phyloP scores from a whole-genome alignment of 1,140 invertebrate genomes.

The fruit fly (Drosophila melanogaster) region Release_6_plus_ISO1_MT NT_033779.5:17626501-17627000 shows the following conservation, averaged over 20 bases:
- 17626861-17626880: conserved; percentile 65
- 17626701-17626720: no score
- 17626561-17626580: conserved; percentile 35
- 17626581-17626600: conserved; percentile 20
- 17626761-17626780: no score
- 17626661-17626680: no score
- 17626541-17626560: conserved; percentile 35
- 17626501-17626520: conserved; percentile 58
- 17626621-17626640: background rate
- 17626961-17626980: conserved; percentile 20
- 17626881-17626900: conserved; percentile 35
- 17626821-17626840: conserved; percentile 23
- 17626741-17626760: no score
- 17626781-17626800: background rate
- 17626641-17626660: no score
- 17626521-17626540: conserved; percentile 46
- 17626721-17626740: no score
- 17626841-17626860: conserved; percentile 45
- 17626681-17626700: no score
- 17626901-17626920: conserved; percentile 30
- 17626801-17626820: background rate
- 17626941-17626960: conserved; percentile 28
- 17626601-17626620: background rate
- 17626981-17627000: conserved; percentile 16
- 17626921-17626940: conserved; percentile 53